Base-by-base conservation (phyloP, 2,113 vertebrate genomes). In the Trochalopteron elliotii region DNA sequence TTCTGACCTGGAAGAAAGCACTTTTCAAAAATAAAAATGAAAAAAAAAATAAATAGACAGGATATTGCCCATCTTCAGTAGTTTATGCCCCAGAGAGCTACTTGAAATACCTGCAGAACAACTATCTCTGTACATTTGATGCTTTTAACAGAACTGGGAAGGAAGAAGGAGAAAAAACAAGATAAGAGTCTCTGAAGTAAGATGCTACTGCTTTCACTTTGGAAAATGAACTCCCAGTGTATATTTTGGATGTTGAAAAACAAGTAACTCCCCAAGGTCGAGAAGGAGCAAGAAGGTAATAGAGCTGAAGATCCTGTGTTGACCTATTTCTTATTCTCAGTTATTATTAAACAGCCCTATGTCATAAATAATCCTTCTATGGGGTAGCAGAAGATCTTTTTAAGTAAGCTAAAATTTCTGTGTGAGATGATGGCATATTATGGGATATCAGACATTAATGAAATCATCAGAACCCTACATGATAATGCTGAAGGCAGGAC, bases 61-160 rank as follows among this genome's bases (percentile, higher is more conserved):
- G 31, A 23, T 63, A 27, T 14, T 71, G 11, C 39, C 45, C 28
- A 44, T 71, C 39, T 55, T 59, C n/a, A 71, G 30, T 69, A 60
- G 71, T 25, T 42, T 45, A 4, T 35, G 35, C 6, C 10, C 27
- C 71, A 80, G 49, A 80, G 25, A 69, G 44, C 57, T 35, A 10
- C 23, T 63, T 10, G 37, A 87, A 86, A 11, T 59, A 50, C 28
- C 35, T 87, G 35, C 20, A 67, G 18, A 91, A 37, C 24, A 55
- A 4, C 40, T 47, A 2, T 39, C 44, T 68, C 0, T 30, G 27
- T 80, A 33, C 11, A 40, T 7, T 60, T 1, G 1, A 7, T 83
- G 24, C 37, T 87, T 80, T 47, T 57, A 83, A 52, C n/a, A 83
- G 45, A 74, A 69, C 23, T 31, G 37, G 80, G 21, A 63, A 79